phyloP scores from a whole-genome alignment of 2,888 invertebrate species.

The Druceiella hillmani region DNA sequence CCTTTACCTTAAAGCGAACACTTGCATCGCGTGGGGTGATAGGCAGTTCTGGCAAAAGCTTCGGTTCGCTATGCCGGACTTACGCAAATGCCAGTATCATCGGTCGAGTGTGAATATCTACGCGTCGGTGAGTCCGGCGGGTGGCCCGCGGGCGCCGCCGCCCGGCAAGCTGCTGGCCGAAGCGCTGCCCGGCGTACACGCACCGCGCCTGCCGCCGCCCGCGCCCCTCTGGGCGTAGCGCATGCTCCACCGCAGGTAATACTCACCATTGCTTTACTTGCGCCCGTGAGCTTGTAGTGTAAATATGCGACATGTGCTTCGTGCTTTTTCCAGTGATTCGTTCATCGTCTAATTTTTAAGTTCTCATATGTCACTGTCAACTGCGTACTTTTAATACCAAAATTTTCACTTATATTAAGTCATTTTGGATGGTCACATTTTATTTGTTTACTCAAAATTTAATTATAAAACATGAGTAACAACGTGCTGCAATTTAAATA shows the following conservation, averaged over 20 bases:
- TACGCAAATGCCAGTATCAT: conserved; percentile 60
- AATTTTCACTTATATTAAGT: too few species aligned
- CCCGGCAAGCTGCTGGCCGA: conserved; percentile 54
- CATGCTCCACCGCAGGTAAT: conserved; percentile 63
- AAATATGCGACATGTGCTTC: too few species aligned
- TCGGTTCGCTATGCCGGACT: conserved; percentile 84
- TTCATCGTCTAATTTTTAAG: too few species aligned
- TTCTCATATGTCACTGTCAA: too few species aligned
- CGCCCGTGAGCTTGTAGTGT: conserved; percentile 52
- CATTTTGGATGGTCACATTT: too few species aligned
- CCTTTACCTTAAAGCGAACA: conserved; percentile 84
- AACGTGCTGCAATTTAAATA: too few species aligned
- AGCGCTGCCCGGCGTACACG: conserved; percentile 41
- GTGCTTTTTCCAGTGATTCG: too few species aligned
- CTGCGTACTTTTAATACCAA: too few species aligned
- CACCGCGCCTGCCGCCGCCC: conserved; percentile 55
- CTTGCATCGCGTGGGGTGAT: conserved; percentile 91
- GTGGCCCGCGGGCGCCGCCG: conserved; percentile 50
- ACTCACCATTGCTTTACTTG: conserved; percentile 35
- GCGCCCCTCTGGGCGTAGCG: conserved; percentile 79
- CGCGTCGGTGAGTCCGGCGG: conserved; percentile 57
- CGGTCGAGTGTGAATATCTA: conserved; percentile 67
- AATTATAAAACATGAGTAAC: too few species aligned
- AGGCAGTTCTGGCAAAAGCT: conserved; percentile 96
- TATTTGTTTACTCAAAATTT: too few species aligned